Percentiles rank a stretch among this genome's conserved stretches.
Conservation (phyloP, 2,888 invertebrate species). For the Ophraella communa region DNA sequence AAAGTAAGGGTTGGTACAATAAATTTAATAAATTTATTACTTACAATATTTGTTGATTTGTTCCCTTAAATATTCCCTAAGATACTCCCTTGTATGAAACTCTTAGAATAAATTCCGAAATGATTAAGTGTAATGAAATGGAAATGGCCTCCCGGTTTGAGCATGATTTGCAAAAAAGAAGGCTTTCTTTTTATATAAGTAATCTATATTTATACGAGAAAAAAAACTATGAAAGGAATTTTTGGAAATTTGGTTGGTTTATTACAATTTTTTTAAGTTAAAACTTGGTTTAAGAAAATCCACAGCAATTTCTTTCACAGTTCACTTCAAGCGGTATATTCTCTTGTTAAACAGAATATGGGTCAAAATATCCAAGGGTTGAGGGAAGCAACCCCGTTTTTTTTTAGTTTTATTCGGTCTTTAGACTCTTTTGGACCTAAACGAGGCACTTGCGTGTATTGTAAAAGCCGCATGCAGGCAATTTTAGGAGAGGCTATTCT, state of each 20-base stretch:
- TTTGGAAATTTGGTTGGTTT: no score
- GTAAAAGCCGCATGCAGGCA: conserved; percentile 41
- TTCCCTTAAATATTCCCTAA: not conserved
- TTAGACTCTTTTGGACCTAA: conserved; percentile 23
- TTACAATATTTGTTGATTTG: not conserved
- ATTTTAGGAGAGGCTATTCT: conserved; percentile 38
- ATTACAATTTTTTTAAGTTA: not conserved
- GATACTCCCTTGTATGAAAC: conserved; percentile 16
- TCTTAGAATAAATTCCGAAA: conserved; percentile 34
- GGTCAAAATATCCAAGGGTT: no score
- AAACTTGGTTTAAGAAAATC: not conserved
- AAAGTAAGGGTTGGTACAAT: not conserved
- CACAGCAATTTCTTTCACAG: not conserved
- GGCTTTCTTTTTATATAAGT: conserved; percentile 16
- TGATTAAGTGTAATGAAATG: conserved; percentile 40
- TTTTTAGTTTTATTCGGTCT: conserved; percentile 22
- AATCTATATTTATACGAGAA: no score
- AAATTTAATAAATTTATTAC: not conserved
- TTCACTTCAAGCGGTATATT: not conserved
- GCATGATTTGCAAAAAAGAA: conserved; percentile 36
- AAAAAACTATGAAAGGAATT: conserved; percentile 28
- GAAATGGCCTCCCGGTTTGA: conserved; percentile 33
- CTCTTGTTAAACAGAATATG: not conserved
- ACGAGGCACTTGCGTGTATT: conserved; percentile 37
- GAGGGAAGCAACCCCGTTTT: no score